Percentiles rank a stretch among this genome's conserved stretches.
These are phyloP conservation scores for Eilema depressum DNA, from an alignment of 2,888 invertebrate species.

Conservation along the genomic window DNA sequence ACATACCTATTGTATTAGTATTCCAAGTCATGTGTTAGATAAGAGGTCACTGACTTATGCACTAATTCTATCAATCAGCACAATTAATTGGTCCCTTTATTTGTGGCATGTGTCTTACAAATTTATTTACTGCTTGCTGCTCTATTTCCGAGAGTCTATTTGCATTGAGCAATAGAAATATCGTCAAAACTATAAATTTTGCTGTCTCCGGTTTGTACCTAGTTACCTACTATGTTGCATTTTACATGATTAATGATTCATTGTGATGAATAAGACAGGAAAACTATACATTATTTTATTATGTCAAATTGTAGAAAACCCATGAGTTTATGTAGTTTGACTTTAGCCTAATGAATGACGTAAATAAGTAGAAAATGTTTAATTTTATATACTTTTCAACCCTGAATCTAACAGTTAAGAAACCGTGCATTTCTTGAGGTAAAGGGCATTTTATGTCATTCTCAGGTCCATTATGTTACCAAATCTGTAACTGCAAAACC, in stretches of 20 bases:
- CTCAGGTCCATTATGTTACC: too few species aligned
- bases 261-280: slow-evolving; percentile 2
- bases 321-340: not conserved
- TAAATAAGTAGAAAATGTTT: too few species aligned
- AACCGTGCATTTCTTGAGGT: too few species aligned
- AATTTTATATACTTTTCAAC: too few species aligned
- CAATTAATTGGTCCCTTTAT: slow-evolving; percentile 34
- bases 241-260: slow-evolving; percentile 14
- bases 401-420: too few species aligned
- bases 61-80: slow-evolving; percentile 50
- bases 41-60: slow-evolving; percentile 67
- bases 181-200: not conserved
- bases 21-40: slow-evolving; percentile 62
- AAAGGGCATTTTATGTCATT: too few species aligned
- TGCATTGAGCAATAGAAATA: not conserved
- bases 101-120: slow-evolving; percentile 55
- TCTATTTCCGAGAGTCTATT: slow-evolving; percentile 17
- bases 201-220: not conserved
- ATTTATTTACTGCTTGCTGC: slow-evolving; percentile 24
- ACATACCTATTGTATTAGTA: slow-evolving; percentile 37
- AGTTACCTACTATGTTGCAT: not conserved
- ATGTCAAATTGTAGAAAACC: not conserved
- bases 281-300: not conserved
- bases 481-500: not conserved
- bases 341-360: not conserved